A percentile compares a stretch with the other conserved stretches of the same genome.
These are phyloP conservation scores for Mechanitis messenoides DNA, from an alignment of 2,888 invertebrate species.

Conservation along the genomic window DNA sequence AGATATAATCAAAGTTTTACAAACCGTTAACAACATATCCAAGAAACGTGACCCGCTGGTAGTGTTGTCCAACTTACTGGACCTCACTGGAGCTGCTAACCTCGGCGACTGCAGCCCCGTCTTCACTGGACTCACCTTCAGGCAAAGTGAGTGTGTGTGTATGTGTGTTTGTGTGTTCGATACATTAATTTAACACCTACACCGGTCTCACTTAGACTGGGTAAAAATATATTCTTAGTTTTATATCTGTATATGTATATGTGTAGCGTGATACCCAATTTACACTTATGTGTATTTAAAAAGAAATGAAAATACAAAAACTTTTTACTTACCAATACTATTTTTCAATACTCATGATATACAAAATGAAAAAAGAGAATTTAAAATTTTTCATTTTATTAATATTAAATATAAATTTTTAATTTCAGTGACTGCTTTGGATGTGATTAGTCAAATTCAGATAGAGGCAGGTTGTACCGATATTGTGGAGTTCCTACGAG, in stretches of 20 bases:
- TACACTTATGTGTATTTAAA: too few relatives aligned
- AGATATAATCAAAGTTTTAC: constrained; percentile 43
- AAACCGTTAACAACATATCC: constrained; percentile 44
- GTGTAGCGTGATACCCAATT: too few relatives aligned
- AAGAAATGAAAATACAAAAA: too few relatives aligned
- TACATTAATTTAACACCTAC: too few relatives aligned
- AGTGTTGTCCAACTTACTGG: constrained; percentile 43
- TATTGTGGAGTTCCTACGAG: constrained; percentile 48
- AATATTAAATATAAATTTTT: background rate
- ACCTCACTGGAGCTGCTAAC: constrained; percentile 41
- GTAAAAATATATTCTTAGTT: too few relatives aligned
- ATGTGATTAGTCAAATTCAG: constrained; percentile 47
- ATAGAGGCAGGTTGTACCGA: constrained; percentile 42
- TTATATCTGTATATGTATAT: too few relatives aligned
- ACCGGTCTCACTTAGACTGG: too few relatives aligned
- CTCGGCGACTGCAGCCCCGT: constrained; percentile 38
- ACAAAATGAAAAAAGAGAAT: too few relatives aligned
- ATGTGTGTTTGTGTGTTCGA: too few relatives aligned
- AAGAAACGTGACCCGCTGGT: constrained; percentile 45
- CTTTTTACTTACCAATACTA: too few relatives aligned
- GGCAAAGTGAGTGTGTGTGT: constrained; percentile 14
- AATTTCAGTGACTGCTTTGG: constrained; percentile 44
- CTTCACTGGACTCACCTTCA: constrained; percentile 38
- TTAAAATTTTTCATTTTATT: background rate
- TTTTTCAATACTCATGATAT: too few relatives aligned